Evolutionary conservation across 2,113 vertebrate species (phyloP).

Genomic region (Pampusana beccarii): DNA sequence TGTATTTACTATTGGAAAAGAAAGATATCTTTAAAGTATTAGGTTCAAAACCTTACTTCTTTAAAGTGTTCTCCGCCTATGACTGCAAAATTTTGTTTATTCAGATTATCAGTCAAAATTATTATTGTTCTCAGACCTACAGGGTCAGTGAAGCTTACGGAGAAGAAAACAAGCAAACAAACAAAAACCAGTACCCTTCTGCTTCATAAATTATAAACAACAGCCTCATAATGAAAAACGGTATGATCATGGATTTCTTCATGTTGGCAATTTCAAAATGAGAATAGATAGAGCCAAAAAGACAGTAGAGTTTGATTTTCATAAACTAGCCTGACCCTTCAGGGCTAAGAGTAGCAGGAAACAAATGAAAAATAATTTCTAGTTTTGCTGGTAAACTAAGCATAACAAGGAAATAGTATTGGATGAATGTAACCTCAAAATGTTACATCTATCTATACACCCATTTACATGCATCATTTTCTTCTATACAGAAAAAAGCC

Average conservation of each 20-base stretch:
- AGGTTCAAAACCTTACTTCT: constrained; percentile 41
- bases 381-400: constrained; percentile 48
- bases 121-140: constrained; percentile 42
- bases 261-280: neutral
- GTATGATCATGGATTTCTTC: neutral
- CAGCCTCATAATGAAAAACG: constrained; percentile 20
- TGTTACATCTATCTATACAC: neutral
- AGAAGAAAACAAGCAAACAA: constrained; percentile 13
- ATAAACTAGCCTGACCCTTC: neutral
- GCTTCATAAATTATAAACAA: constrained; percentile 64
- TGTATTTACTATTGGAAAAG: constrained; percentile 5
- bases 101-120: constrained; percentile 62
- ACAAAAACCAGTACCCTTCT: neutral
- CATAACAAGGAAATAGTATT: constrained; percentile 34
- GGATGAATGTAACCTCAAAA: constrained; percentile 25
- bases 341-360: constrained; percentile 9
- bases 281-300: neutral
- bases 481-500: neutral
- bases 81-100: constrained; percentile 56
- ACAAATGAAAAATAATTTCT: constrained; percentile 34
- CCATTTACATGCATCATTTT: neutral
- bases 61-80: constrained; percentile 40
- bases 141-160: constrained; percentile 53
- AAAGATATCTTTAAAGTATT: constrained; percentile 23
- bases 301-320: constrained; percentile 20